phyloP scores from a whole-genome alignment of 2,113 vertebrate species.

The Grammomys surdaster region DNA sequence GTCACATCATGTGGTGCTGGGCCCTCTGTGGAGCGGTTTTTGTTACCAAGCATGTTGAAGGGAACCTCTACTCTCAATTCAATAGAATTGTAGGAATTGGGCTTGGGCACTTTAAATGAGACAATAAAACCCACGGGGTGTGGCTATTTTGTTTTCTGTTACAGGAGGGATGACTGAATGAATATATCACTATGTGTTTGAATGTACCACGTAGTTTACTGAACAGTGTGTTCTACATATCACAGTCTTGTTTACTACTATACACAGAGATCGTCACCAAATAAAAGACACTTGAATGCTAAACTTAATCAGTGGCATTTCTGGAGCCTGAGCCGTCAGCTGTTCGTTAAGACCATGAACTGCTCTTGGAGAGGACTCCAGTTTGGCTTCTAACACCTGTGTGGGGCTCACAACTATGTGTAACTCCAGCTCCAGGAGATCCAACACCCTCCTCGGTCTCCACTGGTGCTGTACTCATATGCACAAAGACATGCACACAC shows the following conservation, averaged over 20 bases:
- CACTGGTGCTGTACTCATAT: background rate
- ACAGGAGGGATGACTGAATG: background rate
- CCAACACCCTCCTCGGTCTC: background rate
- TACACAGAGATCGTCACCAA: background rate
- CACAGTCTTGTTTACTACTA: background rate
- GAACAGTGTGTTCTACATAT: background rate
- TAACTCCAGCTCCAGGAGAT: background rate
- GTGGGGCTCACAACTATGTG: background rate
- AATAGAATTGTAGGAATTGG: background rate
- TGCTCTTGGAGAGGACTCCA: background rate
- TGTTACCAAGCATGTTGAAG: background rate
- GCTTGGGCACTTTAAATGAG: background rate
- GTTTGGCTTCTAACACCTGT: background rate
- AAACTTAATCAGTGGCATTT: constrained; percentile 18
- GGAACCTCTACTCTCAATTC: background rate
- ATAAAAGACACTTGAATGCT: background rate
- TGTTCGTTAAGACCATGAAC: background rate
- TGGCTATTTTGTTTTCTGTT: constrained; percentile 33
- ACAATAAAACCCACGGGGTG: background rate
- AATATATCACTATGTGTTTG: background rate
- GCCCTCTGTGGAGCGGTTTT: background rate
- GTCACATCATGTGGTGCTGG: background rate
- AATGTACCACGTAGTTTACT: background rate
- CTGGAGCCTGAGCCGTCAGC: background rate
- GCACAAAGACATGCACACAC: background rate